Conservation (phyloP, 2,888 invertebrate species). For the Azorinus chamasolen region DNA sequence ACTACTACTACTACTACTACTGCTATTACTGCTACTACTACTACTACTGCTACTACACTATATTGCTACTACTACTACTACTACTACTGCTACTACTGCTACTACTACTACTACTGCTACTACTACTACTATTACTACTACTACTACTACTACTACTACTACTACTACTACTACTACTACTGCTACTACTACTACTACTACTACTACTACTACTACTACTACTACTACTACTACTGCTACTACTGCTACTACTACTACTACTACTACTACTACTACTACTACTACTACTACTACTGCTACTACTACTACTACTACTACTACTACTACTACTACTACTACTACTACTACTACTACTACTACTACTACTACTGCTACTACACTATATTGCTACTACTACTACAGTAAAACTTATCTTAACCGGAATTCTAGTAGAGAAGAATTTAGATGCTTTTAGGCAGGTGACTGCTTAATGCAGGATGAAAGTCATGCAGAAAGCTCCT, state of each 20-base stretch:
- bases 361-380: no score
- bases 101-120: constrained; percentile 25
- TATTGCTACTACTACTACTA: constrained; percentile 17
- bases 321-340: constrained; percentile 24
- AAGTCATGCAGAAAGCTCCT: no score
- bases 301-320: constrained; percentile 22
- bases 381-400: no score
- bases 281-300: constrained; percentile 21
- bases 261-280: constrained; percentile 16
- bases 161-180: constrained; percentile 21
- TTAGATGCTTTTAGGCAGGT: no score
- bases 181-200: constrained; percentile 16
- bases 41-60: no score
- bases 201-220: constrained; percentile 15
- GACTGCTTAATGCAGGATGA: no score
- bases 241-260: constrained; percentile 17
- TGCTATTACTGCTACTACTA: no score
- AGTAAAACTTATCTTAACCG: no score
- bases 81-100: constrained; percentile 21
- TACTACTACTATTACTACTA: constrained; percentile 22
- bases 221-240: constrained; percentile 15
- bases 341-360: constrained; percentile 14
- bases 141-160: constrained; percentile 21
- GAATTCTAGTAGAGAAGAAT: no score
- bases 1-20: constrained; percentile 20